Evolutionary conservation across 2,113 vertebrate genomes (phyloP), one percentile per base, ranked within the genome.

Genomic region (Meriones unguiculatus): DNA sequence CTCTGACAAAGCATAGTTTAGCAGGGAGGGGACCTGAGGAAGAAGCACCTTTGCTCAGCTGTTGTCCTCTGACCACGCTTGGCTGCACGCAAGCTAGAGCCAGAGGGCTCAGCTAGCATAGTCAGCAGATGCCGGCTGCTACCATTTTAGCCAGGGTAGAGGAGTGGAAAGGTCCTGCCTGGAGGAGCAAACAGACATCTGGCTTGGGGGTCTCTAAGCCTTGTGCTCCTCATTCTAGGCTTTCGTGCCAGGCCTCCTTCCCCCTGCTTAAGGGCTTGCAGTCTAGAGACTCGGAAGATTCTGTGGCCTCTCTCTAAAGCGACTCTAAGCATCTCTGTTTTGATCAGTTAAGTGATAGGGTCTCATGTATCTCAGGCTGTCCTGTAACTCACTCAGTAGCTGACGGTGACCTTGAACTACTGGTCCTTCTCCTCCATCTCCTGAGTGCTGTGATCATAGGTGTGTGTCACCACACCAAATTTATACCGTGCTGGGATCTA

Each of bases 181-280:
- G 7, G 46, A 86, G 13, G 25, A n/a, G 62, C 73, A 52, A 59
- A n/a, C 35, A 28, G 62, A 65, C 28, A 82, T 77, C 22, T 24
- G 59, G 35, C 7, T 20, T 10, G 0, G 2, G 2, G 41, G 54
- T 24, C 81, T 57, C 2, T 11, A 46, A 35, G 22, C 11, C 0
- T 15, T 2, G 6, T 30, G 69, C 35, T 85, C 38, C 64, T 13
- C 35, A 32, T 70, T 41, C 59, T 70, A 7, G 50, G 70, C 57
- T 75, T 86, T 54, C 38, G 17, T 5, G 7, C 32, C 1, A 18
- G 86, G 35, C 20, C 9, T 12, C 38, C 30, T 32, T 46, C 30
- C 30, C 92, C 77, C 62, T 87, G 12, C 78, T 87, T 57, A 38
- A 87, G 69, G 72, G 46, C 25, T 52, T 84, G 57, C 13, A 15